Percentiles rank a stretch among this genome's conserved stretches.
Evolutionary conservation across 1,140 invertebrate genomes (phyloP).

Genomic region (Triops longicaudatus): DNA sequence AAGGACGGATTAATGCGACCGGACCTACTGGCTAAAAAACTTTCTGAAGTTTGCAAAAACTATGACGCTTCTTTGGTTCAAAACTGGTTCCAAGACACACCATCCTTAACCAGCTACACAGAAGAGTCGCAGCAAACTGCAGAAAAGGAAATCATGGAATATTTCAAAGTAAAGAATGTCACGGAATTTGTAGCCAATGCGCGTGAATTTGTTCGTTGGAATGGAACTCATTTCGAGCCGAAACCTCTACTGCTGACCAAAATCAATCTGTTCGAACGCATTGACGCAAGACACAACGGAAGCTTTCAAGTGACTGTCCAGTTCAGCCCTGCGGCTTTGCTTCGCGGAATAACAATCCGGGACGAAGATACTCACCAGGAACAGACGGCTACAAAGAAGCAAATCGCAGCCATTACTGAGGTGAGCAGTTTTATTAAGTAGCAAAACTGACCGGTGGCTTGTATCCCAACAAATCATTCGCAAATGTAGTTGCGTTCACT

Average conservation of each 20-base stretch:
- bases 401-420: too few relatives aligned
- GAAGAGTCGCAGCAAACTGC: neutral
- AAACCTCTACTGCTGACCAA: neutral
- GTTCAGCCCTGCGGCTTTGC: neutral
- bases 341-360: neutral
- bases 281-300: neutral
- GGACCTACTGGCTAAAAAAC: neutral
- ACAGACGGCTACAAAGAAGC: neutral
- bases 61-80: neutral
- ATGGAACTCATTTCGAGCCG: neutral
- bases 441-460: too few relatives aligned
- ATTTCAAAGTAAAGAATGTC: neutral
- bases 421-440: too few relatives aligned
- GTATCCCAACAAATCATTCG: too few relatives aligned
- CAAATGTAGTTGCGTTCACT: too few relatives aligned
- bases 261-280: neutral
- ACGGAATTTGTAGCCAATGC: neutral
- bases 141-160: neutral
- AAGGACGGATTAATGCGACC: neutral
- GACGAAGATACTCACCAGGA: neutral
- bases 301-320: neutral
- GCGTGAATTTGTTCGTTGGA: neutral
- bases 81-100: neutral
- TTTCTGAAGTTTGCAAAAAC: neutral
- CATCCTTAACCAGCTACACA: neutral